Evolutionary conservation across 2,888 invertebrate genomes (phyloP).

Genomic region (Ectemnius cavifrons): DNA sequence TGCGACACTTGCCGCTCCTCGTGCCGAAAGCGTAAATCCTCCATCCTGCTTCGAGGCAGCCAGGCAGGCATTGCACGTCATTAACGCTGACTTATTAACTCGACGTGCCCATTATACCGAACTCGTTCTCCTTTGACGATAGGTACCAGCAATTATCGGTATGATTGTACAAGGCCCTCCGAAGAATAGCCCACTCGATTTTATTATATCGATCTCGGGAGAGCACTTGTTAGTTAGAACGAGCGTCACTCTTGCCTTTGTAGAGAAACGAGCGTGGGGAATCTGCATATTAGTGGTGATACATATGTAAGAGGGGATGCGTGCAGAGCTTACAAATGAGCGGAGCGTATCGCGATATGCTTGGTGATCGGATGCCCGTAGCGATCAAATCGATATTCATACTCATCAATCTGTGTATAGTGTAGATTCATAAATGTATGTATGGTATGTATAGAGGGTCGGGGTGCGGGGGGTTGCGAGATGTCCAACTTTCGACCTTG

Average conservation of each 20-base stretch:
- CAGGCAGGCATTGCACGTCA: constrained; percentile 33
- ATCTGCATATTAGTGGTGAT: too few relatives aligned
- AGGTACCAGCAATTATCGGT: too few relatives aligned
- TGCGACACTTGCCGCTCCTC: not conserved
- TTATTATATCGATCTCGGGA: too few relatives aligned
- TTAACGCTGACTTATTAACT: constrained; percentile 48
- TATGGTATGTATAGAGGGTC: too few relatives aligned
- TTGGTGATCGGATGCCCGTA: constrained; percentile 29
- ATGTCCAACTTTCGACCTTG: constrained; percentile 47
- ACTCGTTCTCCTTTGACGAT: too few relatives aligned
- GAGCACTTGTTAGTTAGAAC: too few relatives aligned
- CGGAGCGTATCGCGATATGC: constrained; percentile 19
- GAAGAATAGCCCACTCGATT: too few relatives aligned
- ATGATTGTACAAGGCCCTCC: too few relatives aligned
- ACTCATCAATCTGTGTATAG: constrained; percentile 20
- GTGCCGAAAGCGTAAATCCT: constrained; percentile 38
- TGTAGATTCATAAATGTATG: too few relatives aligned
- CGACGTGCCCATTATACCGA: constrained; percentile 26
- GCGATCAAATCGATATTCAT: constrained; percentile 35
- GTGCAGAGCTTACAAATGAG: not conserved
- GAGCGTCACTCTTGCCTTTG: too few relatives aligned
- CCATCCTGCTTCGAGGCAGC: not conserved
- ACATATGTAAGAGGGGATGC: not conserved
- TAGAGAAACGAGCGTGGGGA: too few relatives aligned
- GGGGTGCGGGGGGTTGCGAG: not conserved